These are phyloP conservation scores for Petrosia ficiformis DNA, from an alignment of 37 sponge, comb jelly and placozoan genomes.

Conservation along the genomic window DNA sequence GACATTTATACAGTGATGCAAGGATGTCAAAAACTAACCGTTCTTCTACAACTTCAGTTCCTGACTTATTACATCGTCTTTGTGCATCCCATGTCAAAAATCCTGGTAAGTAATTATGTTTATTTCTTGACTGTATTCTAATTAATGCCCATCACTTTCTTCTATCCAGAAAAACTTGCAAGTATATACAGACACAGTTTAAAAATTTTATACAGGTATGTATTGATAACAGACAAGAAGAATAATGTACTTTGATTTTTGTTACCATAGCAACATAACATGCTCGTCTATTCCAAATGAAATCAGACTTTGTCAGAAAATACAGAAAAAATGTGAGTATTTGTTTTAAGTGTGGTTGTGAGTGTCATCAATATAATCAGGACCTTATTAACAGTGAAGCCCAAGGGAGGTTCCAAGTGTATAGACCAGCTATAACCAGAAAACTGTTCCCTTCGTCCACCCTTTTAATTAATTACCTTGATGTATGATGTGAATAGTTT, in stretches of 20 bases:
- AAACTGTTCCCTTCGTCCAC: too few relatives aligned
- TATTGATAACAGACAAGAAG: too few relatives aligned
- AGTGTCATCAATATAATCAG: neutral
- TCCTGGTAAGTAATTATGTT: slow-evolving; percentile 10
- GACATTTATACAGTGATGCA: too few relatives aligned
- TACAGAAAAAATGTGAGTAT: slow-evolving; percentile 79
- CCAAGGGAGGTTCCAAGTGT: too few relatives aligned
- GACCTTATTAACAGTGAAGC: neutral
- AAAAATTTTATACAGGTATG: slow-evolving; percentile 57
- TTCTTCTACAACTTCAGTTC: neutral
- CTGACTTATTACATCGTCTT: slow-evolving; percentile 40
- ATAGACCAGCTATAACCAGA: too few relatives aligned
- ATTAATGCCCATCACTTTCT: slow-evolving; percentile 36
- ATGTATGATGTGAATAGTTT: neutral
- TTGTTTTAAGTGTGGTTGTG: neutral
- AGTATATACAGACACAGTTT: slow-evolving; percentile 28
- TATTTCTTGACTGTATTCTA: neutral
- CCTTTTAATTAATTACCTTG: neutral
- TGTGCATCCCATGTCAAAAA: slow-evolving; percentile 34
- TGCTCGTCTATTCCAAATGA: slow-evolving; percentile 46
- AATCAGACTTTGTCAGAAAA: slow-evolving; percentile 55
- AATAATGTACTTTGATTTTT: slow-evolving; percentile 8
- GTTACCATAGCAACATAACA: slow-evolving; percentile 21
- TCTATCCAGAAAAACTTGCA: slow-evolving; percentile 9
- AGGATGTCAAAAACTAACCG: too few relatives aligned